Evolutionary conservation across 2,113 vertebrate genomes (phyloP).

Genomic region (Ifrita kowaldi): DNA sequence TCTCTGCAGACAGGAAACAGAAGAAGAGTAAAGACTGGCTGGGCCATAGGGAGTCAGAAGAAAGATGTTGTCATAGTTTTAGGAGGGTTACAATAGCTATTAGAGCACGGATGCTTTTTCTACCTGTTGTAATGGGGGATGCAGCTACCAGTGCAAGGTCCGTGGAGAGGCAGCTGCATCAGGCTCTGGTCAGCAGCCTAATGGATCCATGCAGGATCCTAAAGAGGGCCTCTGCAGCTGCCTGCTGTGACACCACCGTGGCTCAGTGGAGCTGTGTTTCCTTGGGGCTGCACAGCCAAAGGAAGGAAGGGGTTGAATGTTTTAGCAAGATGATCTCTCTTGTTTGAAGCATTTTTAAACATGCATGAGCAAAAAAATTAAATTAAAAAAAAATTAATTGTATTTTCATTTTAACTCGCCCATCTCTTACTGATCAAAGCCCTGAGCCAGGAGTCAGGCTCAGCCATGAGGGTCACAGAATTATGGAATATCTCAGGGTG

Average conservation of each 20-base stretch:
- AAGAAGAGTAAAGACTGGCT: background rate
- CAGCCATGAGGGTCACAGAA: background rate
- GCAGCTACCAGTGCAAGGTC: background rate
- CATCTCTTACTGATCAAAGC: background rate
- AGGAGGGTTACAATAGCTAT: background rate
- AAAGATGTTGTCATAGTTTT: slow-evolving; percentile 20
- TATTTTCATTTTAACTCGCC: background rate
- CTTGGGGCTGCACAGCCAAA: background rate
- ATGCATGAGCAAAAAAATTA: background rate
- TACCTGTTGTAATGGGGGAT: background rate
- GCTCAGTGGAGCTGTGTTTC: background rate
- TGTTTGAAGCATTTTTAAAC: background rate
- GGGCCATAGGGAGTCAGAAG: slow-evolving; percentile 19
- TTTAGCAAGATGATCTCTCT: background rate
- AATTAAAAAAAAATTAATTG: no score
- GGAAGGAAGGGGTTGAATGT: background rate
- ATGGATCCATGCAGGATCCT: background rate
- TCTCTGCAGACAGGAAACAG: slow-evolving; percentile 16
- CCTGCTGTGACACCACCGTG: background rate
- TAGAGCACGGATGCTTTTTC: background rate
- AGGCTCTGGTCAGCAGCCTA: background rate
- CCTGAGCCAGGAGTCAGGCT: background rate
- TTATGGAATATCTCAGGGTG: background rate
- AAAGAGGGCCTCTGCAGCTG: background rate
- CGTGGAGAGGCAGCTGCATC: background rate